Evolutionary conservation across 2,113 vertebrate species (phyloP).

Genomic region (Machaerirhynchus nigripectus): DNA sequence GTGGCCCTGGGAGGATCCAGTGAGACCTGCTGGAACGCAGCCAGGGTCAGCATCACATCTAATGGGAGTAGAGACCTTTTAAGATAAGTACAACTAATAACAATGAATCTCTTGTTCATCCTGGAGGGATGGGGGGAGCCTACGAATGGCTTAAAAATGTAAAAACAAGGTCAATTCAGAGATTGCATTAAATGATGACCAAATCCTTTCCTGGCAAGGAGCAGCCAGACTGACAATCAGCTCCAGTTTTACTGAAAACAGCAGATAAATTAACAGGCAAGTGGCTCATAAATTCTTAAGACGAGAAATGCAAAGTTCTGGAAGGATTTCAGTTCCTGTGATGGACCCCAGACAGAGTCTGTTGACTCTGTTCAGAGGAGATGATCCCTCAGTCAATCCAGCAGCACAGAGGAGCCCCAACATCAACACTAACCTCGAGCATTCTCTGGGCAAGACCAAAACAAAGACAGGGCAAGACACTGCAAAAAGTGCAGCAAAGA

Average conservation of each 20-base stretch:
- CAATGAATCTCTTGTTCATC: background rate
- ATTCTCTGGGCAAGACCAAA: background rate
- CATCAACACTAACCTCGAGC: background rate
- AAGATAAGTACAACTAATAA: background rate
- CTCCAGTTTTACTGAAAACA: background rate
- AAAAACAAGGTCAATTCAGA: background rate
- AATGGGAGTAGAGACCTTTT: background rate
- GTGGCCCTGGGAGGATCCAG: background rate
- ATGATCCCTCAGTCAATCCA: background rate
- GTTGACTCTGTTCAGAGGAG: background rate
- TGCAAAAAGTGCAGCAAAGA: background rate
- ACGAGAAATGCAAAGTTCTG: background rate
- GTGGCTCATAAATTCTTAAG: background rate
- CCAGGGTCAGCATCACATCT: background rate
- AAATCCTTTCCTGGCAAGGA: constrained; percentile 1
- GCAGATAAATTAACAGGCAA: background rate
- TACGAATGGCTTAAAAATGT: background rate
- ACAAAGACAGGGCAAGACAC: background rate
- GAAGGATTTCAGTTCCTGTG: background rate
- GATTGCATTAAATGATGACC: background rate
- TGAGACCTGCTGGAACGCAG: background rate
- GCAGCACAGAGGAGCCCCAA: background rate
- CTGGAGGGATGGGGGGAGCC: background rate
- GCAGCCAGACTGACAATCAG: background rate
- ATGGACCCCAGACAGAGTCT: background rate